phyloP scores from a whole-genome alignment of 2,888 invertebrate species.

The Chromoteleia sp. region DNA sequence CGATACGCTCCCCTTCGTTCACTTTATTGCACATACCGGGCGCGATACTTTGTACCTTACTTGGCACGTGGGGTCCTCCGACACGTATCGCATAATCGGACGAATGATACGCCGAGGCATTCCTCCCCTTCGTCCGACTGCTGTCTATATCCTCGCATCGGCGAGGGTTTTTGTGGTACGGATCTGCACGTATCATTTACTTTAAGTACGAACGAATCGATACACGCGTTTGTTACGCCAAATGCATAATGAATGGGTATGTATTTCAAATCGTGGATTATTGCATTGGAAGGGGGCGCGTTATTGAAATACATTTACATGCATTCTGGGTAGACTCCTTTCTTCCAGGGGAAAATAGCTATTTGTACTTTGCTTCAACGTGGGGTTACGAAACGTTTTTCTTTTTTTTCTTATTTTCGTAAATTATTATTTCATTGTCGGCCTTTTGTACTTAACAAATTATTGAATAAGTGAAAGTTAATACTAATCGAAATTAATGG shows the following conservation, averaged over 20 bases:
- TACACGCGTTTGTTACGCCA: conserved; percentile 55
- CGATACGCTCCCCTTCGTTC: conserved; percentile 32
- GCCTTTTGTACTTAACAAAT: too few relatives aligned
- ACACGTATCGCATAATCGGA: conserved; percentile 64
- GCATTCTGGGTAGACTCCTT: conserved; percentile 17
- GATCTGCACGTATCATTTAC: conserved; percentile 54
- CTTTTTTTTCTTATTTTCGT: neutral
- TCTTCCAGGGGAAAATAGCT: neutral
- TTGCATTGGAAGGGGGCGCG: conserved; percentile 10
- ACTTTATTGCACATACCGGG: conserved; percentile 53
- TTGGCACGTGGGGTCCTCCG: conserved; percentile 35
- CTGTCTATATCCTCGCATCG: conserved; percentile 35
- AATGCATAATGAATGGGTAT: conserved; percentile 59
- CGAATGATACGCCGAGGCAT: conserved; percentile 64
- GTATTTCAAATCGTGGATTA: conserved; percentile 49
- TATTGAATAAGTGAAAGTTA: too few relatives aligned
- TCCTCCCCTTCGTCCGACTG: conserved; percentile 50
- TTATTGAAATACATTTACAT: conserved; percentile 56
- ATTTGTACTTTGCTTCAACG: conserved; percentile 1
- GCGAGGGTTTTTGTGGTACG: conserved; percentile 33
- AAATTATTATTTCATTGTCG: neutral
- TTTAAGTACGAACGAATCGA: conserved; percentile 51
- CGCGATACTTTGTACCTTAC: conserved; percentile 57
- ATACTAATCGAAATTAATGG: too few relatives aligned
- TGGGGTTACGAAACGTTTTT: neutral